These are phyloP conservation scores for Hipparchia semele DNA, from an alignment of 2,888 invertebrate genomes.

Conservation along the genomic window DNA sequence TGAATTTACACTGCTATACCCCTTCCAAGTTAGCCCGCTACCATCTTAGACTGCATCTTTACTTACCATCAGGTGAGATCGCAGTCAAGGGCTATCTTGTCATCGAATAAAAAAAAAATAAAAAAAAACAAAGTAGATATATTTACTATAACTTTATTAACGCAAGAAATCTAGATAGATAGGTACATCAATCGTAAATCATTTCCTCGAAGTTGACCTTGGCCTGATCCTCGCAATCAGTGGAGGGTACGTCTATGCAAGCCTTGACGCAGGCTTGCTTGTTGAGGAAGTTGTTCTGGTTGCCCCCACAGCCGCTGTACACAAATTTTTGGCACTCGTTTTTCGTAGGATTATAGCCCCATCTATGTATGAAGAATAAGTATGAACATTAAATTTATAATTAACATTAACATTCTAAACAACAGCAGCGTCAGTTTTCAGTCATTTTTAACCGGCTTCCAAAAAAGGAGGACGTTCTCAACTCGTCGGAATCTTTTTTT, in stretches of 20 bases:
- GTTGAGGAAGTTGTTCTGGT: slow-evolving; percentile 91
- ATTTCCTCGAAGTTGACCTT: slow-evolving; percentile 31
- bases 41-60: too few species aligned
- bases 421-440: too few species aligned
- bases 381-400: not conserved
- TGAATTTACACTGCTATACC: not conserved
- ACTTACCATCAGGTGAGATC: too few species aligned
- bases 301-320: slow-evolving; percentile 94
- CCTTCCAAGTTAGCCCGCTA: too few species aligned
- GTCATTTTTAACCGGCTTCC: too few species aligned
- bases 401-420: too few species aligned
- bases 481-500: too few species aligned
- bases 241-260: slow-evolving; percentile 23
- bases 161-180: too few species aligned
- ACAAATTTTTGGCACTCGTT: slow-evolving; percentile 90
- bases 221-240: slow-evolving; percentile 27
- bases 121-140: not conserved
- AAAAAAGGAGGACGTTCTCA: too few species aligned
- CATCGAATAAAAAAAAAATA: not conserved
- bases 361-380: slow-evolving; percentile 52
- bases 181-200: slow-evolving; percentile 2
- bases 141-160: not conserved
- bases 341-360: slow-evolving; percentile 87
- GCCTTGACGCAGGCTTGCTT: slow-evolving; percentile 83
- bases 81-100: too few species aligned